Evolutionary conservation across 2,888 invertebrate genomes (phyloP).

Genomic region (Scaptomyza caliginosa): DNA sequence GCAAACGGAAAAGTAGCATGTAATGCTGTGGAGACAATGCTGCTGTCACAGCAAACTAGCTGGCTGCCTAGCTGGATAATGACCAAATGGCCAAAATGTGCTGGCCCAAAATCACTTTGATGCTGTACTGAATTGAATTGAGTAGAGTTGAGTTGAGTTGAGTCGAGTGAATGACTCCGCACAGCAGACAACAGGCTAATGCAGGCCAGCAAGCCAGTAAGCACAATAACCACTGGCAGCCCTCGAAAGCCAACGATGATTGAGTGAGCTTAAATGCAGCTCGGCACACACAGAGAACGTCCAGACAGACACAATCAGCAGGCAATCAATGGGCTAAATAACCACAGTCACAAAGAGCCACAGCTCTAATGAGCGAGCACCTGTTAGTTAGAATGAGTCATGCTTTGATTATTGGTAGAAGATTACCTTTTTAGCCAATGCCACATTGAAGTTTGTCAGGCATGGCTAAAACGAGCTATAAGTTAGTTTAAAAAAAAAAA

Average conservation of each 20-base stretch:
- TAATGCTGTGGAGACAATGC: conserved; percentile 2
- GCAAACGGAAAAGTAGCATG: not conserved
- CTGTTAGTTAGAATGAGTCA: not conserved
- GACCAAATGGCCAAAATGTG: not conserved
- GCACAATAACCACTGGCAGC: not conserved
- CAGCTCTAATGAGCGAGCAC: not conserved
- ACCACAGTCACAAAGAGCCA: not conserved
- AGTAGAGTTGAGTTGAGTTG: not conserved
- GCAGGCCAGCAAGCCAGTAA: conserved; percentile 5
- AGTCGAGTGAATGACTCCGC: not conserved
- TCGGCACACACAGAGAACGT: not conserved
- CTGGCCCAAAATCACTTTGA: not conserved
- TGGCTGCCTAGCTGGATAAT: not conserved
- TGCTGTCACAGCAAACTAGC: too few relatives aligned
- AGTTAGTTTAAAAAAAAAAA: too few relatives aligned
- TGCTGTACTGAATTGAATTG: not conserved
- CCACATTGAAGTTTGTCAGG: not conserved
- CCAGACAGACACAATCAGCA: not conserved
- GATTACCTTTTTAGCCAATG: not conserved
- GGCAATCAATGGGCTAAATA: not conserved
- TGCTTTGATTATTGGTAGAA: not conserved
- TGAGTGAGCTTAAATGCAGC: conserved; percentile 21
- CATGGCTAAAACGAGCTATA: too few relatives aligned
- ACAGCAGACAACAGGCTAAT: not conserved
- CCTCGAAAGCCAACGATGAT: conserved; percentile 7